Evolutionary conservation across 2,888 invertebrate species (phyloP), one percentile per base, ranked within the genome.

Genomic region (Cerastis rubricosa): DNA sequence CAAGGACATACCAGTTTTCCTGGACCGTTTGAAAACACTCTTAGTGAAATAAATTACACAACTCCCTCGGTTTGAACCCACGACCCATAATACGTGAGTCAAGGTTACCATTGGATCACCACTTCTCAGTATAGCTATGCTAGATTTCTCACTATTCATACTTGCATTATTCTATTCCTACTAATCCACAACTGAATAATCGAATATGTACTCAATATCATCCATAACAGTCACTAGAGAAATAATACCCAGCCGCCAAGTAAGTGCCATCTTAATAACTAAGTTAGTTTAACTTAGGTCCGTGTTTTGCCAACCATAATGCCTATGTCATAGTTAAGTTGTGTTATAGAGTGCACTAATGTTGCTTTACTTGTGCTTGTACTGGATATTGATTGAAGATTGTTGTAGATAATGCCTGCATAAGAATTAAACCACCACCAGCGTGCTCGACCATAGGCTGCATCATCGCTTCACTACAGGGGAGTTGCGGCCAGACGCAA

Each of bases 251-350:
- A 59, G 75, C 74, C 66, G 65, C 74, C 59, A 70, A 76, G 79
- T 76, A 70, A 70, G 61, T 71, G 67, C 69, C 61, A 86, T 78
- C 76, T 79, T 74, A 66, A 72, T 64, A 75, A 76, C 85, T 77
- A 78, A 85, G 76, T 81, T 86, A 74, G 69, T 80, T 87, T 87
- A 85, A 86, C 76, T 85, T 87, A 72, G 70, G 71, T 78, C 74
- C 71, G 74, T 83, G 80, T 81, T 85, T 74, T 68, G 66, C 71
- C 79, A 80, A 76, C 78, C 72, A 71, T 76, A 82, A 85, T 80
- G 86, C 77, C 71, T 77, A 67, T 76, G 79, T 73, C 73, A 78
- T 83, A 80, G 78, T 81, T 70, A 43, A 68, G 72, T 66, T 78
- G 76, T 66, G 63, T 70, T 74, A 63, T 6, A 49, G 29, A 67